phyloP scores from a whole-genome alignment of 1,140 invertebrate genomes.

The Pseudomyrmex flavicornis region DNA sequence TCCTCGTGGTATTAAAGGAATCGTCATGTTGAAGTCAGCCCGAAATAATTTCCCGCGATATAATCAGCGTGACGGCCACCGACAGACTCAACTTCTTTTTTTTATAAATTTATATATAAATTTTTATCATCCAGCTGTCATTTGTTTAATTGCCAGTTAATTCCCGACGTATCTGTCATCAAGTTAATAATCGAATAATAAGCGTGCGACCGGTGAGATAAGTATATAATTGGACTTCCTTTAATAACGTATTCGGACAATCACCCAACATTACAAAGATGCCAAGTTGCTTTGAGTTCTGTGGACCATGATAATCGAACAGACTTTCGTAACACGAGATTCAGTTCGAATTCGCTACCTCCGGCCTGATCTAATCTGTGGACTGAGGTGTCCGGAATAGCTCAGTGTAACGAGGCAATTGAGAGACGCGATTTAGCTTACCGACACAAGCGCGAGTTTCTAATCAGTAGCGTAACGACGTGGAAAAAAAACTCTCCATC shows the following conservation, averaged over 20 bases:
- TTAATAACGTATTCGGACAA: constrained; percentile 53
- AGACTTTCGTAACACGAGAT: constrained; percentile 66
- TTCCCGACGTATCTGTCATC: background rate
- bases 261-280: constrained; percentile 68
- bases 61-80: too few species aligned
- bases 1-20: too few species aligned
- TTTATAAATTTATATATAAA: constrained; percentile 4
- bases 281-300: constrained; percentile 62
- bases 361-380: constrained; percentile 38
- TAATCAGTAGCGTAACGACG: constrained; percentile 70
- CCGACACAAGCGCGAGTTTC: constrained; percentile 73
- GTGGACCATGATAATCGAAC: constrained; percentile 74
- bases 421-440: constrained; percentile 75
- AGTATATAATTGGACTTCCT: constrained; percentile 12
- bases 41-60: too few species aligned
- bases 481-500: constrained; percentile 49
- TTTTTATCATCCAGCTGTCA: background rate
- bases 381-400: constrained; percentile 70
- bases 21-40: too few species aligned
- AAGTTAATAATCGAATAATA: constrained; percentile 5
- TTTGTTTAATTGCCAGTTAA: background rate
- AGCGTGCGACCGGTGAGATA: background rate
- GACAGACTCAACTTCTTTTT: too few species aligned
- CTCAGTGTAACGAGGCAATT: constrained; percentile 73
- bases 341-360: constrained; percentile 56